Percentiles rank a stretch among this genome's conserved stretches.
Evolutionary conservation across 2,797 vertebrate genomes (phyloP).

Genomic region (Myoxocephalus aenaeus): DNA sequence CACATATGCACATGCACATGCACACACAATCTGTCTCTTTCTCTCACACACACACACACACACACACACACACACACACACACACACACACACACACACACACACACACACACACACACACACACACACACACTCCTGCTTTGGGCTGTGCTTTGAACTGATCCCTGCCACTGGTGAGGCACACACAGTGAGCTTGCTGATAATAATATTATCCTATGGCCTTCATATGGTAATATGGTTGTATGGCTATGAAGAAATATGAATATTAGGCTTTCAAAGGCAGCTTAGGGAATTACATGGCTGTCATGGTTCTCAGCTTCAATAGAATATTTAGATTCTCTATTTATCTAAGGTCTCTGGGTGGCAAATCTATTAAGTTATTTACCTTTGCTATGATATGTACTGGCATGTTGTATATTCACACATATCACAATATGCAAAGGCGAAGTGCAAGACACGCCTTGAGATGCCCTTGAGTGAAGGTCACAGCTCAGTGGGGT

Average conservation of each 20-base stretch:
- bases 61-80: slow-evolving; percentile 21
- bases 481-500: slow-evolving; percentile 22
- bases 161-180: slow-evolving; percentile 65
- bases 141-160: slow-evolving; percentile 72
- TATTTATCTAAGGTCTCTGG: slow-evolving; percentile 54
- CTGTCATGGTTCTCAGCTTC: slow-evolving; percentile 71
- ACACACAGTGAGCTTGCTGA: slow-evolving; percentile 55
- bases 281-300: slow-evolving; percentile 76
- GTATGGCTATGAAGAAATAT: slow-evolving; percentile 67
- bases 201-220: slow-evolving; percentile 78
- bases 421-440: slow-evolving; percentile 11
- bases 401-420: slow-evolving; percentile 30
- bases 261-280: slow-evolving; percentile 72
- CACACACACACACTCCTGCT: slow-evolving; percentile 50
- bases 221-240: slow-evolving; percentile 76
- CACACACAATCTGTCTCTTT: slow-evolving; percentile 22
- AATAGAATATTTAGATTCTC: slow-evolving; percentile 64
- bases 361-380: slow-evolving; percentile 64
- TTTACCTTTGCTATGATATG: slow-evolving; percentile 61
- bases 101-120: slow-evolving; percentile 28
- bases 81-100: slow-evolving; percentile 57
- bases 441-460: neutral
- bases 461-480: slow-evolving; percentile 12
- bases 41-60: slow-evolving; percentile 34
- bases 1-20: slow-evolving; percentile 35